Base-by-base conservation (phyloP, 2,888 invertebrate genomes). In the Muscina levida region DNA sequence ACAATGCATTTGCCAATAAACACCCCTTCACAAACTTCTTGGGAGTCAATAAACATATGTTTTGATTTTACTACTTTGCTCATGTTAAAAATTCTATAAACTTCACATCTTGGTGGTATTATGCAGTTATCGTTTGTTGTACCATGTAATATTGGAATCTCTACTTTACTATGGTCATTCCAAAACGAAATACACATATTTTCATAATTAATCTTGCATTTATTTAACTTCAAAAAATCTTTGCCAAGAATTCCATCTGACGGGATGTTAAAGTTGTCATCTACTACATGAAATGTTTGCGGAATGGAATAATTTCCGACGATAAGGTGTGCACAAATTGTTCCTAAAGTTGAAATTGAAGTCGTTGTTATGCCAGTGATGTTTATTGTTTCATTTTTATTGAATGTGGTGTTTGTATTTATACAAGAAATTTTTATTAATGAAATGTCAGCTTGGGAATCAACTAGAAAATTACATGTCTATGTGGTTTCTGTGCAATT, bases 71-170 rank as follows among this genome's bases (percentile, higher is more conserved):
- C n/a, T n/a, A n/a, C 44, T 44, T 2, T 44, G 44, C 6, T n/a
- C 13, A 44, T 13, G 10, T 44, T 44, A 44, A 67, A 62, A 37
- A 62, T 31, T 62, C 62, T 31, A 37, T n/a, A 62, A 67, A 67
- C 44, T 67, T 48, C 48, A 24, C 44, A 67, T 48, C 31, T 46
- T 46, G 67, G 48, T 6, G 67, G 67, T 39, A 67, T 51, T 39
- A 67, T 39, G 19, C 48, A 48, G 24, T 10, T 67, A 31, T 24
- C 15, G 31, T 42, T 15, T 44, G 4, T 5, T 22, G 31, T 39
- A 17, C 68, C 68, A 51, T 68, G 68, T 51, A 68, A 39, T 39
- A 70, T 67, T 13, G 67, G 67, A 31, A 67, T 46, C 48, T 67
- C 13, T 26, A 67, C 11, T 51, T 67, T 48, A 31, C 11, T 5